Base-by-base conservation (phyloP, 2,797 vertebrate genomes). In the Gymnopithys bicolor region DNA sequence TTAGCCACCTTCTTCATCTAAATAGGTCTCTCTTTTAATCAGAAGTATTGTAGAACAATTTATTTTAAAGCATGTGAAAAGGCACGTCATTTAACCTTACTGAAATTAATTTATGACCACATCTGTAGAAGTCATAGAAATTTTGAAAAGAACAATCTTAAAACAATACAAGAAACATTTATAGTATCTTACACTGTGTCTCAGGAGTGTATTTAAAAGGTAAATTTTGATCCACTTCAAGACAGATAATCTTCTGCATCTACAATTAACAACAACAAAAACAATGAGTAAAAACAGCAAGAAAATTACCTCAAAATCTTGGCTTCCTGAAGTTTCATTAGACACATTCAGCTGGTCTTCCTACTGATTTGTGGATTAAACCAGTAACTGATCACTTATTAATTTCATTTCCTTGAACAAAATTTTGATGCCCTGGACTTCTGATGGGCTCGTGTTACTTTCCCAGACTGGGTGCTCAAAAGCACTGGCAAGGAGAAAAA, bases 401-500 rank as follows among this genome's bases (percentile, higher is more conserved):
- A 12, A n/a, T 14, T 69, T 33, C 1, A 14, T 77, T 77, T 56
- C 5, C 60, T 83, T 74, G 49, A 60, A 19, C 16, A 11, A 8
- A 70, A 63, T 85, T 87, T 67, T 67, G 35, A 15, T 63, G 43
- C 3, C 46, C 24, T 68, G 21, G 21, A 49, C 33, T 78, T 82
- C 48, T 66, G 35, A 41, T 2, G 46, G 25, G 4, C 11, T 60
- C 8, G 2, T 0, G 0, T 62, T 70, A 27, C 28, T 56, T 79
- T 46, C 9, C 8, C n/a, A 86, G 5, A 78, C 23, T 5, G 7
- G 6, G 7, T 37, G 8, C 14, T 84, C 55, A 52, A 81, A 75
- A 80, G 4, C 16, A 24, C 7, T 76, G 25, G 7, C 16, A 56
- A 76, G 19, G 52, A 77, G 13, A 46, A 76, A 32, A 0, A 2